phyloP scores from a whole-genome alignment of 2,888 invertebrate species.

The Sinelater perroti region DNA sequence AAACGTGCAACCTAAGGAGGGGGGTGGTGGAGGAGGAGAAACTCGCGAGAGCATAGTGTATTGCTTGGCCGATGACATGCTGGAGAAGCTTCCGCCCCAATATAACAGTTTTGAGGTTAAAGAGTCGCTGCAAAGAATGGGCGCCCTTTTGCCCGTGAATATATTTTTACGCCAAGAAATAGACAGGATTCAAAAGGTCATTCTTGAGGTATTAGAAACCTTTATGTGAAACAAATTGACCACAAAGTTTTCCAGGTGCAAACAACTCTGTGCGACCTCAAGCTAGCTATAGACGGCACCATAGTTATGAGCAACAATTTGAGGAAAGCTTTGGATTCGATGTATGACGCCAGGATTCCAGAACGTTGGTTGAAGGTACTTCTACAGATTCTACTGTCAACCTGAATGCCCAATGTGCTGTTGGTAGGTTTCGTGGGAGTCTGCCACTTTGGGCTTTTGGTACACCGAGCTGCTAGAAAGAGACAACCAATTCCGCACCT shows the following conservation, averaged over 20 bases:
- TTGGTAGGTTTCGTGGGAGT: constrained; percentile 93
- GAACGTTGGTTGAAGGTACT: constrained; percentile 83
- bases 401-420: not conserved
- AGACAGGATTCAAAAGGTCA: constrained; percentile 87
- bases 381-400: no score
- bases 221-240: no score
- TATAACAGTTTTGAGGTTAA: constrained; percentile 90
- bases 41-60: constrained; percentile 93
- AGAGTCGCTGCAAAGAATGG: constrained; percentile 90
- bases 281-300: constrained; percentile 95
- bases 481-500: constrained; percentile 86
- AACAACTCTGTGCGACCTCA: constrained; percentile 85
- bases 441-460: constrained; percentile 98
- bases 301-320: constrained; percentile 95
- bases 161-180: constrained; percentile 88
- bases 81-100: constrained; percentile 82
- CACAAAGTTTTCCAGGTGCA: constrained; percentile 67
- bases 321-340: constrained; percentile 88
- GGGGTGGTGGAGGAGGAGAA: constrained; percentile 91
- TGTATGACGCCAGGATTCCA: constrained; percentile 96
- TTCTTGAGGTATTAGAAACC: constrained; percentile 72
- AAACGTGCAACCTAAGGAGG: constrained; percentile 97
- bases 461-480: constrained; percentile 94
- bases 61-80: constrained; percentile 92
- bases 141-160: constrained; percentile 92